A percentile compares a stretch with the other conserved stretches of the same genome.
These are phyloP conservation scores for Prunella himalayana DNA, from an alignment of 2,113 vertebrate species.

Conservation along the genomic window DNA sequence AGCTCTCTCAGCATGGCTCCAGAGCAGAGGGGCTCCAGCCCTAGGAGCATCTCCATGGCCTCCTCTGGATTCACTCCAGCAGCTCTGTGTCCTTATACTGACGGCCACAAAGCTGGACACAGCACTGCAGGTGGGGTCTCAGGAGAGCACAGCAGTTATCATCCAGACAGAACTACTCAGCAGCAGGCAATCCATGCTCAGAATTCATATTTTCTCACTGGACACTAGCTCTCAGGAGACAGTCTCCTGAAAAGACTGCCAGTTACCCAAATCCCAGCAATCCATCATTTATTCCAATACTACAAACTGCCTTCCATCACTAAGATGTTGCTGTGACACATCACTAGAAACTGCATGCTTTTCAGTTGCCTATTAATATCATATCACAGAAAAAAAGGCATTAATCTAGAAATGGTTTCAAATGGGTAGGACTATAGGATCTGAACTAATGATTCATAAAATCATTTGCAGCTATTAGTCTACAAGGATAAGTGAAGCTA, in stretches of 20 bases:
- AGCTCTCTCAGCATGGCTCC: not conserved
- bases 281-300: conserved; percentile 11
- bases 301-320: conserved; percentile 10
- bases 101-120: rapidly evolving
- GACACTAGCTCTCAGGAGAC: not conserved
- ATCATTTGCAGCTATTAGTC: conserved; percentile 69
- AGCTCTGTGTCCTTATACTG: rapidly evolving
- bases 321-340: not conserved
- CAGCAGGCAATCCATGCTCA: not conserved
- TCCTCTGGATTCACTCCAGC: not conserved
- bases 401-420: conserved; percentile 60
- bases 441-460: conserved; percentile 76
- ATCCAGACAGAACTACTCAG: not conserved
- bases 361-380: conserved; percentile 35
- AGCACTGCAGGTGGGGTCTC: not conserved
- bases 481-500: conserved; percentile 57
- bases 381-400: conserved; percentile 46
- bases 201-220: not conserved
- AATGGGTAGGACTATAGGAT: conserved; percentile 55
- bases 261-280: not conserved
- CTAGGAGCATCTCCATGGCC: not conserved
- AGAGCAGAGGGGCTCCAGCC: not conserved
- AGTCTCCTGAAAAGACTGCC: not conserved
- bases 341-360: not conserved
- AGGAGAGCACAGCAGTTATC: not conserved